Percentiles rank a stretch among this genome's conserved stretches.
Evolutionary conservation across 1,140 invertebrate genomes (phyloP).

Genomic region (Branchinecta lindahli): DNA sequence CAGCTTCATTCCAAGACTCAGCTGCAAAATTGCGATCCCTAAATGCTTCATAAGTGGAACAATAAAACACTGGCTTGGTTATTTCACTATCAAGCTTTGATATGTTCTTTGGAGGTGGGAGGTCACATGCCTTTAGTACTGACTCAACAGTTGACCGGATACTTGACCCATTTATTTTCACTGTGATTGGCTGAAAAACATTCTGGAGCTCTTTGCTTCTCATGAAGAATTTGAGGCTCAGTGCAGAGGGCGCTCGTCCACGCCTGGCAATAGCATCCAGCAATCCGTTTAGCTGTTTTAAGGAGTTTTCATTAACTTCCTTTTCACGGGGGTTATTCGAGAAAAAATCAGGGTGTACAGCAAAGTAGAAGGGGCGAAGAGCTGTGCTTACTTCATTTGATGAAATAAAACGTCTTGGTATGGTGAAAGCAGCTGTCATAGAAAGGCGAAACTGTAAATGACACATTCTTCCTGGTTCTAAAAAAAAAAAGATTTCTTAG

Average conservation of each 20-base stretch:
- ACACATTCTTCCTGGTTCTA: too few relatives aligned
- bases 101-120: slow-evolving; percentile 45
- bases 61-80: not conserved
- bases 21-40: not conserved
- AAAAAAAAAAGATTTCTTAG: too few relatives aligned
- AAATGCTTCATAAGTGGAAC: not conserved
- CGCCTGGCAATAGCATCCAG: slow-evolving; percentile 53
- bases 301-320: slow-evolving; percentile 76
- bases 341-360: slow-evolving; percentile 88
- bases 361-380: slow-evolving; percentile 81
- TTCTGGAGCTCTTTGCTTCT: slow-evolving; percentile 21
- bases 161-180: slow-evolving; percentile 30
- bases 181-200: not conserved
- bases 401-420: slow-evolving; percentile 32
- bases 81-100: not conserved
- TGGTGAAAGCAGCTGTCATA: too few relatives aligned
- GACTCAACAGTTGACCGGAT: slow-evolving; percentile 53
- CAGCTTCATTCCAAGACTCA: slow-evolving; percentile 3
- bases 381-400: slow-evolving; percentile 72
- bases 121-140: slow-evolving; percentile 59
- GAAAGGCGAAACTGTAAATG: too few relatives aligned
- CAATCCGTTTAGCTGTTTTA: slow-evolving; percentile 70
- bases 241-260: slow-evolving; percentile 36
- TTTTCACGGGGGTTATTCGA: slow-evolving; percentile 73
- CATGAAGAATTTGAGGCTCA: slow-evolving; percentile 54